Evolutionary conservation across 2,797 vertebrate genomes (phyloP).

Genomic region (Propithecus deckenii): DNA sequence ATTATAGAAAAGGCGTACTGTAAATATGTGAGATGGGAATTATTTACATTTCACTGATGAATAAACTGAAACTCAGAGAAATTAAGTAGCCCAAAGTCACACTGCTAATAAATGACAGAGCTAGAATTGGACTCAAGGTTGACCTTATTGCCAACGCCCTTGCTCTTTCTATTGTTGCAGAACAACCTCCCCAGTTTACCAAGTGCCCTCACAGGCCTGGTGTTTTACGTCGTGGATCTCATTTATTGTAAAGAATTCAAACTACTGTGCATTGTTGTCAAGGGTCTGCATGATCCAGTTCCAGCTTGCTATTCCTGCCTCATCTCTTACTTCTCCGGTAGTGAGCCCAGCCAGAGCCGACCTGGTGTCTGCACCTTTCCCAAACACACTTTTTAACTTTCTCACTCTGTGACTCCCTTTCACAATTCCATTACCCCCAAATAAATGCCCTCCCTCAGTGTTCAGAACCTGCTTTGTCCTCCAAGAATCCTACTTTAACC

Average conservation of each 20-base stretch:
- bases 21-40: not conserved
- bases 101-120: not conserved
- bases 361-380: not conserved
- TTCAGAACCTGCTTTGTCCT: not conserved
- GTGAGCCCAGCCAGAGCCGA: not conserved
- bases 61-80: not conserved
- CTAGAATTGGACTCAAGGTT: not conserved
- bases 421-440: too few relatives aligned
- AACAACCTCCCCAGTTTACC: too few relatives aligned
- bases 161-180: not conserved
- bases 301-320: not conserved
- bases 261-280: not conserved
- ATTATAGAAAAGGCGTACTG: not conserved
- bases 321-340: rapidly evolving
- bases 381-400: not conserved
- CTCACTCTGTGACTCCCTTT: not conserved
- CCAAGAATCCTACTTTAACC: not conserved
- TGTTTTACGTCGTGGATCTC: not conserved
- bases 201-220: not conserved
- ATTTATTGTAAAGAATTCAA: not conserved
- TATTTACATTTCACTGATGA: not conserved
- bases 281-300: not conserved
- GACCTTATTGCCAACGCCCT: not conserved
- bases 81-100: not conserved
- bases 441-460: not conserved